Conservation (phyloP, 2,113 vertebrate genomes). For the Apteryx mantelli region DNA sequence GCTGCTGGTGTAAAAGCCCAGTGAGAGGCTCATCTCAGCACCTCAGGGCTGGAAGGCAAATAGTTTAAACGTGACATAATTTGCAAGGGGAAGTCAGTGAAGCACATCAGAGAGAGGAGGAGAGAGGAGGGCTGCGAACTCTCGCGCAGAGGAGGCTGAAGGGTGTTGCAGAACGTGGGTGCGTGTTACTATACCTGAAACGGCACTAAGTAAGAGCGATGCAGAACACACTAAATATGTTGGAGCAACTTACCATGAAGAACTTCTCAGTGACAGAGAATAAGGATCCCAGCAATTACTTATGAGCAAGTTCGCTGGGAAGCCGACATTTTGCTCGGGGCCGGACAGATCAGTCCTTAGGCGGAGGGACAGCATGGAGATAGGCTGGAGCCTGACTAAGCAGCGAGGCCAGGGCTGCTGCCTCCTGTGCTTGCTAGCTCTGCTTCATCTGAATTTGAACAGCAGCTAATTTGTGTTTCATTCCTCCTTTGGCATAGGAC, state of each 20-base stretch:
- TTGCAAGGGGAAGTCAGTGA: constrained; percentile 28
- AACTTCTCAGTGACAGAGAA: not conserved
- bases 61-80: constrained; percentile 51
- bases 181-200: not conserved
- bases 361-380: not conserved
- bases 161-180: not conserved
- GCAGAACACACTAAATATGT: not conserved
- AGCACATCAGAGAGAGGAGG: not conserved
- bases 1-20: constrained; percentile 62
- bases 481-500: constrained; percentile 55
- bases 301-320: not conserved
- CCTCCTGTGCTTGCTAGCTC: not conserved
- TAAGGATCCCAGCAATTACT: not conserved
- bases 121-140: not conserved
- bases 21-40: constrained; percentile 50
- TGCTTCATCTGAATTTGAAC: not conserved
- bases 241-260: constrained; percentile 34
- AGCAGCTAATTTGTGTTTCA: not conserved
- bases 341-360: not conserved
- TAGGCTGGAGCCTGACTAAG: not conserved
- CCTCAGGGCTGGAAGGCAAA: constrained; percentile 62
- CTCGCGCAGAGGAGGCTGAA: not conserved
- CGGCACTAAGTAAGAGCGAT: not conserved
- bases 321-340: not conserved
- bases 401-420: fast-evolving